These are phyloP conservation scores for Lepidocyrtoides sp. DNA, from an alignment of 2,888 invertebrate genomes.

Conservation along the genomic window DNA sequence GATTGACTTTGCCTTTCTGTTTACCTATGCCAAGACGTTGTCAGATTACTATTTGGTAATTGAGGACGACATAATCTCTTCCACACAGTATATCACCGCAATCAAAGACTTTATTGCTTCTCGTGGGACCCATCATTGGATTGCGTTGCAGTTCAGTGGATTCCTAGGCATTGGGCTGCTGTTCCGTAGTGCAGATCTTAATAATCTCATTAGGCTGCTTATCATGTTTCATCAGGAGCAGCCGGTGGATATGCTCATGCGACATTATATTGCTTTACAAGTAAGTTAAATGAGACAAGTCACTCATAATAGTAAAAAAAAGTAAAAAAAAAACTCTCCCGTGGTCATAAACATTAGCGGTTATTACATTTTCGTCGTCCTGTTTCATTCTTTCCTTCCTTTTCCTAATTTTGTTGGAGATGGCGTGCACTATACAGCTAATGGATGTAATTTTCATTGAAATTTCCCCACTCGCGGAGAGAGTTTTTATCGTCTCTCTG, in stretches of 20 bases:
- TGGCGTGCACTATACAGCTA: background rate
- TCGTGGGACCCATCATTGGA: conserved; percentile 85
- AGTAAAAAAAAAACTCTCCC: background rate
- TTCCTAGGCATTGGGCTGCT: conserved; percentile 86
- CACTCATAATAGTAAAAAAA: background rate
- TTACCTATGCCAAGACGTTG: conserved; percentile 86
- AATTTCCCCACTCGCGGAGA: background rate
- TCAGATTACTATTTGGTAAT: conserved; percentile 86
- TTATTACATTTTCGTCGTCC: background rate
- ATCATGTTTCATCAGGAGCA: conserved; percentile 86
- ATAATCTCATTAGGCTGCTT: conserved; percentile 85
- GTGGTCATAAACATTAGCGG: background rate
- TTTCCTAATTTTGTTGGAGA: background rate
- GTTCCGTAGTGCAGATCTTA: conserved; percentile 85
- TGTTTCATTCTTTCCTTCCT: background rate
- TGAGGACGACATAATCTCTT: conserved; percentile 87
- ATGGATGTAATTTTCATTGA: conserved; percentile 34
- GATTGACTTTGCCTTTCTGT: conserved; percentile 86
- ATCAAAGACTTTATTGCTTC: conserved; percentile 86
- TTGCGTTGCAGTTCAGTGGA: conserved; percentile 86
- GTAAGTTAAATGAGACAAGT: conserved; percentile 64
- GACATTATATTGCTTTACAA: conserved; percentile 85
- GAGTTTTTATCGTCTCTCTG: background rate
- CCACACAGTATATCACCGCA: conserved; percentile 86
- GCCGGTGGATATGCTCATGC: conserved; percentile 86